Evolutionary conservation across 2,113 vertebrate genomes (phyloP).

Genomic region (Gorsachius goisagi): DNA sequence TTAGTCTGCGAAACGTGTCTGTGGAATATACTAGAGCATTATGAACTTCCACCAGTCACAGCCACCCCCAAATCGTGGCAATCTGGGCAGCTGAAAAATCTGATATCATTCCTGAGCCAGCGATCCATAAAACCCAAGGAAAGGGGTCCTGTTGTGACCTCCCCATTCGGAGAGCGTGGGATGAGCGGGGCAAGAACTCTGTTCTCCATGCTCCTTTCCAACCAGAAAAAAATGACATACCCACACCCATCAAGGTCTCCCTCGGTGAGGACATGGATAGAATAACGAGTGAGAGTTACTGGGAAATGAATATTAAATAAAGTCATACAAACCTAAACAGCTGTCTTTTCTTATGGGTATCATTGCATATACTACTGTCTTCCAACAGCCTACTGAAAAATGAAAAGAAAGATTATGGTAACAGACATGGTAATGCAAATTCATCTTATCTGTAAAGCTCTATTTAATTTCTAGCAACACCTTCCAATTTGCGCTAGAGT

Average conservation of each 20-base stretch:
- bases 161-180: neutral
- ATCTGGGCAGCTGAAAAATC: neutral
- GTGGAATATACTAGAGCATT: neutral
- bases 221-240: neutral
- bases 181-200: neutral
- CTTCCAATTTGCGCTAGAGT: neutral
- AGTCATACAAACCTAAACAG: slow-evolving; percentile 89
- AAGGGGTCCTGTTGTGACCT: neutral
- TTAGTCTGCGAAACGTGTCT: neutral
- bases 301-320: slow-evolving; percentile 51
- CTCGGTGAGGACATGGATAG: neutral
- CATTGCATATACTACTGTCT: slow-evolving; percentile 86
- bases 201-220: neutral
- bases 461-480: neutral
- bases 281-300: neutral
- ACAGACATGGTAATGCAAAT: neutral
- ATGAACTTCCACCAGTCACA: neutral
- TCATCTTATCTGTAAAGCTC: neutral
- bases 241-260: neutral
- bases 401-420: slow-evolving; percentile 63
- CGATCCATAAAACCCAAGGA: neutral
- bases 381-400: slow-evolving; percentile 86
- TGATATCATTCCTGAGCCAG: neutral
- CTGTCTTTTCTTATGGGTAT: slow-evolving; percentile 91
- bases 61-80: neutral